Percentiles rank a stretch among this genome's conserved stretches.
These are phyloP conservation scores for Serrognathus titanus DNA, from an alignment of 2,888 invertebrate genomes.

Conservation along the genomic window DNA sequence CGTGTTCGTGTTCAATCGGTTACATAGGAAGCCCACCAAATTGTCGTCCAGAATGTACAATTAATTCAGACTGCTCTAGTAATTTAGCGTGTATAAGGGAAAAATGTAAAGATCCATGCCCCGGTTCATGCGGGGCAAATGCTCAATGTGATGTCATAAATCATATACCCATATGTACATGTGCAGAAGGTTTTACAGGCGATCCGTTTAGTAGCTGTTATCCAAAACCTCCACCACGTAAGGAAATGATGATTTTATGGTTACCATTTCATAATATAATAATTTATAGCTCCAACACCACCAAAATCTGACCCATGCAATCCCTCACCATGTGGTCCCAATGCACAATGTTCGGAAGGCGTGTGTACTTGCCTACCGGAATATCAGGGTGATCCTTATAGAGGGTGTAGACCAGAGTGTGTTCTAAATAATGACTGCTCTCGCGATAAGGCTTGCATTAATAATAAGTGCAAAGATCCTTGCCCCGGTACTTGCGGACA, in stretches of 20 bases:
- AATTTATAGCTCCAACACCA: constrained; percentile 43
- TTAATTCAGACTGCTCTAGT: constrained; percentile 68
- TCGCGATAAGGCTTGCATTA: constrained; percentile 64
- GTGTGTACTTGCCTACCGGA: constrained; percentile 68
- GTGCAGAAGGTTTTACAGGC: constrained; percentile 57
- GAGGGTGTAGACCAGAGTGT: constrained; percentile 75
- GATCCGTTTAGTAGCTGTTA: constrained; percentile 68
- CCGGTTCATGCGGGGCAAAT: constrained; percentile 66
- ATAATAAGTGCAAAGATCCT: constrained; percentile 70
- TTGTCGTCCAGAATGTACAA: constrained; percentile 70
- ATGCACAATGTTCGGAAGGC: constrained; percentile 63
- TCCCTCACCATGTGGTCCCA: constrained; percentile 67
- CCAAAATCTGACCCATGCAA: constrained; percentile 60
- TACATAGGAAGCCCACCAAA: constrained; percentile 70
- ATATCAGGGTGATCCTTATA: constrained; percentile 71
- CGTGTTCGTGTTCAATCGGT: constrained; percentile 63
- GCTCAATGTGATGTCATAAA: constrained; percentile 64
- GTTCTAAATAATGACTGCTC: constrained; percentile 71
- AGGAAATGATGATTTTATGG: neutral
- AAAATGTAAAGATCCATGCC: constrained; percentile 71
- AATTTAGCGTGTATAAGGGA: constrained; percentile 70
- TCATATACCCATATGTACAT: constrained; percentile 68
- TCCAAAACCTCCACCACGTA: constrained; percentile 49
- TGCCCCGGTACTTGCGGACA: constrained; percentile 67
- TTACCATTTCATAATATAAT: constrained; percentile 30